phyloP scores from a whole-genome alignment of 2,888 invertebrate species.

The Andrena marginata region DNA sequence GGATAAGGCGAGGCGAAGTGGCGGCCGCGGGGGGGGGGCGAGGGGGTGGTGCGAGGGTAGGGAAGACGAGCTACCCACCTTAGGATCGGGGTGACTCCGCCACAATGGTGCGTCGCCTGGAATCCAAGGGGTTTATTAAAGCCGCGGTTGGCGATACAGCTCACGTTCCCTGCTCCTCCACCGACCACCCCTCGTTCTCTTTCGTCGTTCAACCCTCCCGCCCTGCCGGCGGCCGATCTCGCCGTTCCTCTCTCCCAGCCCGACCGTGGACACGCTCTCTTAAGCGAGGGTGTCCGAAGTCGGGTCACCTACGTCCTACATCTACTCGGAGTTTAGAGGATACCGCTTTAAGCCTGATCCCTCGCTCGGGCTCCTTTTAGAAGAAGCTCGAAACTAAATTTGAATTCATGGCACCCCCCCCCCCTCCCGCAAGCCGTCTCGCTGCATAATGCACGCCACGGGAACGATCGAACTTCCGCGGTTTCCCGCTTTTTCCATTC shows the following conservation, averaged over 20 bases:
- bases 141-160: slow-evolving; percentile 84
- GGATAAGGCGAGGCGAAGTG: slow-evolving; percentile 57
- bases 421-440: not conserved
- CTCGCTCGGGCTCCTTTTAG: slow-evolving; percentile 35
- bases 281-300: slow-evolving; percentile 60
- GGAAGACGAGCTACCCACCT: slow-evolving; percentile 72
- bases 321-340: slow-evolving; percentile 58
- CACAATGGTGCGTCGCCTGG: slow-evolving; percentile 82
- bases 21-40: slow-evolving; percentile 38
- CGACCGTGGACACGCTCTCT: slow-evolving; percentile 59
- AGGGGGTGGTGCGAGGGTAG: slow-evolving; percentile 53
- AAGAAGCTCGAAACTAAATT: slow-evolving; percentile 45
- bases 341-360: slow-evolving; percentile 59
- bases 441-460: slow-evolving; percentile 33
- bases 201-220: slow-evolving; percentile 26
- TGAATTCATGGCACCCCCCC: slow-evolving; percentile 56
- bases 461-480: slow-evolving; percentile 34
- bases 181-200: slow-evolving; percentile 66
- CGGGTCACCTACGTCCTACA: slow-evolving; percentile 66
- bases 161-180: slow-evolving; percentile 82
- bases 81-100: slow-evolving; percentile 78
- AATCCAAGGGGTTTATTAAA: slow-evolving; percentile 84
- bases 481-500: slow-evolving; percentile 25
- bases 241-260: slow-evolving; percentile 15
- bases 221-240: slow-evolving; percentile 16